Evolutionary conservation across 2,113 vertebrate genomes (phyloP), one percentile per base, ranked within the genome.

Genomic region (Colistium nudipinnis): DNA sequence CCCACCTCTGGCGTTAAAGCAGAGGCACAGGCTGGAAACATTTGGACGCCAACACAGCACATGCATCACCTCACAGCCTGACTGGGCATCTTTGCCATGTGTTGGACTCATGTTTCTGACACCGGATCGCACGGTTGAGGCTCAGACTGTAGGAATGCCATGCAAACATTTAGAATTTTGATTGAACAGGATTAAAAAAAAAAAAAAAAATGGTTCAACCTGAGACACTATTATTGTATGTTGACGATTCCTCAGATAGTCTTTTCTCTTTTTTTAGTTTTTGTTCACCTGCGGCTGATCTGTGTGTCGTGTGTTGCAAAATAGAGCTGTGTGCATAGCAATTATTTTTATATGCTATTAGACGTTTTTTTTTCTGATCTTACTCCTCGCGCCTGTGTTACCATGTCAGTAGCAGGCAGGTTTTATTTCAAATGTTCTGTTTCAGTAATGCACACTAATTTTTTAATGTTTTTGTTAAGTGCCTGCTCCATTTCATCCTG

Each of bases 401-500:
- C 63, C 36, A 55, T 52, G 51, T n/a, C 47, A 67, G 44, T 66
- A 52, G 66, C 57, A 84, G 75, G 74, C 75, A 84, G 65, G 49
- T 87, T 24, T 76, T 60, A 49, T 79, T 70, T 65, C 17, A 62
- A 36, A 69, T 10, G 6, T 56, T 41, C 49, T 62, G 68, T 56
- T 73, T 55, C 54, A 76, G 76, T 64, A 78, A 80, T 61, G 68
- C 48, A 72, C 79, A 84, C 71, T 81, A 77, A 79, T 61, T 28
- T 31, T 51, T 67, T 52, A 44, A 31, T 28, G 64, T 72, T 51
- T 27, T 44, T 31, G 75, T 68, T 35, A 83, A 87, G 83, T 81
- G 78, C 80, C 87, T 89, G 83, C 64, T 62, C 82, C 35, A 62
- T 80, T 89, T 85, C 67, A 74, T 62, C 62, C 52, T 56, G 4